phyloP scores from a whole-genome alignment of 1,140 invertebrate genomes.

The Hyles euphorbiae region DNA sequence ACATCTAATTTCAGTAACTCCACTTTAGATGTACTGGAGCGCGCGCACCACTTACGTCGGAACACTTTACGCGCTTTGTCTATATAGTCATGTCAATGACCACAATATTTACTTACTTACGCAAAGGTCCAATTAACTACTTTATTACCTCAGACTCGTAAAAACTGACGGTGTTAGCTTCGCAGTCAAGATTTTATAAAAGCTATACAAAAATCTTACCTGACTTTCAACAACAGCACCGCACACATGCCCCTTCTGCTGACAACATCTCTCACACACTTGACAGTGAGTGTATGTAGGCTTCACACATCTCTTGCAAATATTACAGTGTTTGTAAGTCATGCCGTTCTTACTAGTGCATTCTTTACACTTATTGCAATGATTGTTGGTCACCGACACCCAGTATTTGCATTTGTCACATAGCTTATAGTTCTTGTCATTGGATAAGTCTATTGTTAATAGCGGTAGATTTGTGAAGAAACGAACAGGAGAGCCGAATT shows the following conservation, averaged over 20 bases:
- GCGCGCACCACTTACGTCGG: too few species aligned
- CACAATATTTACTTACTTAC: too few species aligned
- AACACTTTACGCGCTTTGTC: too few species aligned
- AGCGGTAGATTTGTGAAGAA: conserved; percentile 89
- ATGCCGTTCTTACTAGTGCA: conserved; percentile 91
- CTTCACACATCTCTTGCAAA: conserved; percentile 89
- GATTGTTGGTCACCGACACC: conserved; percentile 82
- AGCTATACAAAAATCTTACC: conserved; percentile 29
- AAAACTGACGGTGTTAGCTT: too few species aligned
- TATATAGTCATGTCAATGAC: too few species aligned
- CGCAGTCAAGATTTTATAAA: too few species aligned
- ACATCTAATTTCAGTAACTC: too few species aligned
- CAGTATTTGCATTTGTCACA: conserved; percentile 84
- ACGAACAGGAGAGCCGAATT: conserved; percentile 83
- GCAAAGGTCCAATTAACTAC: too few species aligned
- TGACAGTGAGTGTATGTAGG: conserved; percentile 88
- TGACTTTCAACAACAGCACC: conserved; percentile 65
- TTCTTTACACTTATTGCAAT: conserved; percentile 83
- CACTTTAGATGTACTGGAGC: too few species aligned
- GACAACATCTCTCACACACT: conserved; percentile 81
- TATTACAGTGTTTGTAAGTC: conserved; percentile 85
- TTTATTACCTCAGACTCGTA: too few species aligned
- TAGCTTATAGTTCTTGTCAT: conserved; percentile 82
- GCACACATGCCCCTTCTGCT: conserved; percentile 78
- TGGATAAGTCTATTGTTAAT: conserved; percentile 75